phyloP scores from a whole-genome alignment of 2,113 vertebrate species.

The Callaeas wilsoni region DNA sequence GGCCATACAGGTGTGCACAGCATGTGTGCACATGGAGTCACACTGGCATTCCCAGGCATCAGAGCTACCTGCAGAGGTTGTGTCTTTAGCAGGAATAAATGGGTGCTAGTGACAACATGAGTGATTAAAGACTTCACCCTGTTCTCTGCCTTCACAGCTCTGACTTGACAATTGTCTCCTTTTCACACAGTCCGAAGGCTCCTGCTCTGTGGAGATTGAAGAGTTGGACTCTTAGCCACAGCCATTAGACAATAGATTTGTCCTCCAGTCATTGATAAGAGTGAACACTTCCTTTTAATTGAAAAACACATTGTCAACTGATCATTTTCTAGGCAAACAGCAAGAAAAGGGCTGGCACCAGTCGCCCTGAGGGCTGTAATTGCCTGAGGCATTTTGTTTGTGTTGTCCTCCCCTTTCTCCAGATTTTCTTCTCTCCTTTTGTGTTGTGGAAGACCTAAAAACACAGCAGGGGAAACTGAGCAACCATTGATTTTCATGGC shows the following conservation, averaged over 20 bases:
- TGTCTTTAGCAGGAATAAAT: not conserved
- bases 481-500: not conserved
- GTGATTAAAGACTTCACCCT: not conserved
- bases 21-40: not conserved
- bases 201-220: not conserved
- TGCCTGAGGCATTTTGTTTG: not conserved
- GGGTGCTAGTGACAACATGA: rapidly evolving
- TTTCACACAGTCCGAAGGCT: not conserved
- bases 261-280: not conserved
- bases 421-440: not conserved
- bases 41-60: not conserved
- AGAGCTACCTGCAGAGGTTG: not conserved
- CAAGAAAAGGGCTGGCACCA: not conserved
- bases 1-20: rapidly evolving
- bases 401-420: not conserved
- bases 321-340: not conserved
- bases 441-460: not conserved
- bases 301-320: not conserved
- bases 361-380: not conserved
- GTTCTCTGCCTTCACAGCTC: not conserved
- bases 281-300: not conserved
- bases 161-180: not conserved
- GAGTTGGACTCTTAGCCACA: not conserved
- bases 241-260: not conserved
- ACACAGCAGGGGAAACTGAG: not conserved